These are phyloP conservation scores for Lucilia sericata DNA, from an alignment of 1,140 invertebrate species.

Conservation along the genomic window DNA sequence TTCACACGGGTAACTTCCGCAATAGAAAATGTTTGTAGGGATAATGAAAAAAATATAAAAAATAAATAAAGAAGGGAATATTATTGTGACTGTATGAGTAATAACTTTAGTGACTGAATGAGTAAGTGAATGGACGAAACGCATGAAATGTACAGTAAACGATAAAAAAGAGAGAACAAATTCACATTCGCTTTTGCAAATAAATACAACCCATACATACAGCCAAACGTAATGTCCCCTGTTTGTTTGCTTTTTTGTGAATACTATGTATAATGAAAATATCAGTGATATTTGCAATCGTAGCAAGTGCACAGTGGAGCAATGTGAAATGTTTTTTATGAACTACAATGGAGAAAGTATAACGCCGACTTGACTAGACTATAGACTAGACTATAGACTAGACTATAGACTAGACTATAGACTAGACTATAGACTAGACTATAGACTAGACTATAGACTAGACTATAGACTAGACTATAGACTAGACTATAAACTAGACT, in stretches of 20 bases:
- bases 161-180: neutral
- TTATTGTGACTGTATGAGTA: neutral
- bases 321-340: neutral
- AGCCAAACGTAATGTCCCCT: neutral
- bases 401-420: no score
- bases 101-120: no score
- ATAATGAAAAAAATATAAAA: constrained; percentile 23
- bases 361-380: no score
- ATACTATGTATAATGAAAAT: constrained; percentile 12
- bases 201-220: neutral
- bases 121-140: neutral
- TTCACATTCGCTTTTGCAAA: neutral
- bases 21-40: no score
- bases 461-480: no score
- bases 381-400: no score
- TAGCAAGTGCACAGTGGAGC: neutral
- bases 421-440: no score
- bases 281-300: neutral
- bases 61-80: constrained; percentile 14
- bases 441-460: no score
- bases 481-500: no score
- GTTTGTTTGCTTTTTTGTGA: neutral
- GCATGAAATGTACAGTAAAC: constrained; percentile 17
- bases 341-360: no score
- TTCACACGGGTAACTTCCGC: no score